Evolutionary conservation across 2,797 vertebrate genomes (phyloP), one percentile per base, ranked within the genome.

Genomic region (Darevskia mixta): DNA sequence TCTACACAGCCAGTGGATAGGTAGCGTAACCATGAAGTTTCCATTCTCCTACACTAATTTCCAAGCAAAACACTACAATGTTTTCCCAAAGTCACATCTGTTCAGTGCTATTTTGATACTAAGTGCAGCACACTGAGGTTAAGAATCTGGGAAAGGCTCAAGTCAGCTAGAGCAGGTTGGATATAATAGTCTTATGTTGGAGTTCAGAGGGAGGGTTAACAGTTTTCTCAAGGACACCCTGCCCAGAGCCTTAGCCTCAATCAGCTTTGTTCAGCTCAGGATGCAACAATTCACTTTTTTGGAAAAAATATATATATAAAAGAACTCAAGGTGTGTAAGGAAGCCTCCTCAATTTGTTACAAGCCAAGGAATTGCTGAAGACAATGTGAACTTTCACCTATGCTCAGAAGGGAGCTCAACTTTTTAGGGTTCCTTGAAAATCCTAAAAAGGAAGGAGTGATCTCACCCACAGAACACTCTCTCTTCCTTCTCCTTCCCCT

Each of bases 401-500:
- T 89, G 41, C 58, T 95, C 66, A 79, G 88, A 86, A 72, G n/a
- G 75, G 23, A 89, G 66, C 78, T 83, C 67, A 84, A 90, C 66
- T 82, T 73, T 90, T 80, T 87, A 75, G 88, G 92, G 91, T 91
- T 92, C 78, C 78, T 85, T 55, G 49, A 55, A 55, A 55, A 13
- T 13, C 49, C 49, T 55, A 55, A 55, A 55, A 55, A 55, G 49
- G 88, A 95, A 93, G 85, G 38, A 76, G 87, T 87, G 77, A 66
- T 35, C 8, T 81, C 43, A 1, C 85, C 83, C 85, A 86, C 90
- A 66, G 76, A 86, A 88, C 49, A 2, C 69, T 73, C 55, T 73
- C 55, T 77, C 88, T 43, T 86, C 41, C 71, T 61, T 91, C 78
- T 90, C 83, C 82, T 92, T 90, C 87, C 89, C 78, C 83, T 92